Base-by-base conservation (phyloP, 2,888 invertebrate species). In the Chrysolina haemoptera region DNA sequence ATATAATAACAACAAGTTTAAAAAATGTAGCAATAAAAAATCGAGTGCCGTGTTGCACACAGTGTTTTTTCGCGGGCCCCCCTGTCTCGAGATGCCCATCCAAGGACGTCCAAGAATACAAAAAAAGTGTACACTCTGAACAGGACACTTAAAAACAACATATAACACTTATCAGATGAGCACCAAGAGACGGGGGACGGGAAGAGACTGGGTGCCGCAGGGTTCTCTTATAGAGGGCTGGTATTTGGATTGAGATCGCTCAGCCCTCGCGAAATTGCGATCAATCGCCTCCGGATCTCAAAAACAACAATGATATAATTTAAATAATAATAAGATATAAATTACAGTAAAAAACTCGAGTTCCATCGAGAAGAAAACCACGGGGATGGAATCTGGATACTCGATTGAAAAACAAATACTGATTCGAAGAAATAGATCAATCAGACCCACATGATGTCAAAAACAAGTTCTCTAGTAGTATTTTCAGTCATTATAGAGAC, bases 1-100 rank as follows among this genome's bases (percentile, higher is more conserved):
- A 91, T 90, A 91, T 90, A 90, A 91, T 91, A 91, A 91, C 91
- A 91, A 88, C 89, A 89, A 90, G 89, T 90, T 90, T 91, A 90
- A 86, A 85, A 90, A 87, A 85, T 84, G 88, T 82, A 85, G 84
- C 88, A 89, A 89, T 89, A 90, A 87, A 86, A 82, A 89, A 86
- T 76, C 73, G 76, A 78, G 77, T 50, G 76, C 77, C 77, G 67
- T 71, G 75, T 73, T 68, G 73, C 73, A 76, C 77, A 74, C 73
- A 74, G 77, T 75, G 71, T 64, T 75, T 68, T 65, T 70, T 77
- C 62, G 68, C 67, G 67, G 69, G 62, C 62, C 71, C 64, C 66
- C 65, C 69, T 59, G 40, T 79, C 78, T 73, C 78, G 68, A 71
- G 81, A 79, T 81, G 77, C 77, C 79, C 81, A 81, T 79, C 84